Conservation (phyloP, 1,140 invertebrate genomes). For the Drosophila prosaltans region DNA sequence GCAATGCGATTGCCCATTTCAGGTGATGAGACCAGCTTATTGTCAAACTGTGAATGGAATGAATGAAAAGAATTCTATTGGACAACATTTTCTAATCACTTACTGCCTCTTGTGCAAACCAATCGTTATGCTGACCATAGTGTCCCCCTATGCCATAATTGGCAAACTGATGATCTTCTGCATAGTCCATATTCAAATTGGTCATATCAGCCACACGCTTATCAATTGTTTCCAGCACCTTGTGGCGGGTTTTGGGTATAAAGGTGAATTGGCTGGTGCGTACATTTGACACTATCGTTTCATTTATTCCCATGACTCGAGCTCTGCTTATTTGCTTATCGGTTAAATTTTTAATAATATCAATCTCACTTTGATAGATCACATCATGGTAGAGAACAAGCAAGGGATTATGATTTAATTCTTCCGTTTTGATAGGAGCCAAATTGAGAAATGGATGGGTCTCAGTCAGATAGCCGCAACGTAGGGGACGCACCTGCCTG, state of each 20-base stretch:
- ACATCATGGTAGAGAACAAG: conserved; percentile 95
- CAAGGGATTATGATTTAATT: conserved; percentile 91
- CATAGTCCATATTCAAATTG: conserved; percentile 88
- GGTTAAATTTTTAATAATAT: conserved; percentile 91
- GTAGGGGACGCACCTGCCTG: conserved; percentile 83
- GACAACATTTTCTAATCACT: conserved; percentile 5
- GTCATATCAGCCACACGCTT: conserved; percentile 91
- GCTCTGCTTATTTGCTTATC: conserved; percentile 88
- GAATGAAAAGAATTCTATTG: background rate
- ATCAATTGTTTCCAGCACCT: conserved; percentile 90
- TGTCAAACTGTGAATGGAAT: conserved; percentile 27
- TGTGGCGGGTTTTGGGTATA: conserved; percentile 91
- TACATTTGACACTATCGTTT: conserved; percentile 91
- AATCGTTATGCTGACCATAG: conserved; percentile 89
- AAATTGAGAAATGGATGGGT: conserved; percentile 91
- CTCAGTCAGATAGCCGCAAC: conserved; percentile 90
- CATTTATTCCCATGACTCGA: conserved; percentile 91
- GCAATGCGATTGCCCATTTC: conserved; percentile 78
- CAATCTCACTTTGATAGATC: conserved; percentile 94
- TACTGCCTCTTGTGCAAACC: conserved; percentile 41
- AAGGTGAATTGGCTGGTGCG: conserved; percentile 98
- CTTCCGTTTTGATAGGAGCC: conserved; percentile 95
- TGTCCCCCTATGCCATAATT: conserved; percentile 90
- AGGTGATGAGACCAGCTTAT: background rate
- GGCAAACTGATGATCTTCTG: conserved; percentile 87